A percentile compares a stretch with the other conserved stretches of the same genome.
phyloP scores from a whole-genome alignment of 2,888 invertebrate genomes.

The Prosopocoilus inquinatus region DNA sequence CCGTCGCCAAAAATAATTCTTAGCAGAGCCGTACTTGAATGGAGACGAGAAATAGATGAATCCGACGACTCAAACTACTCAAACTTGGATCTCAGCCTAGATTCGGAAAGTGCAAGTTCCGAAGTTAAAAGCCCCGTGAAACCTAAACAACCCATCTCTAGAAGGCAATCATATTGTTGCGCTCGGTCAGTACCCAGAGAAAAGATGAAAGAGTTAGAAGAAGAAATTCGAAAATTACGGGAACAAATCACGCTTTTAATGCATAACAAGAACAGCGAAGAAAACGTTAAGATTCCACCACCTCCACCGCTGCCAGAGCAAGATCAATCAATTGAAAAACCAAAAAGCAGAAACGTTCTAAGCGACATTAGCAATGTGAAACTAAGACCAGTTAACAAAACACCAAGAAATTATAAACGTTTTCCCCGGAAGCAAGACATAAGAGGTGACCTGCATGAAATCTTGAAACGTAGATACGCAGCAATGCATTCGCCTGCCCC shows the following conservation, averaged over 20 bases:
- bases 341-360: background rate
- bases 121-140: constrained; percentile 1
- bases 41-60: constrained; percentile 4
- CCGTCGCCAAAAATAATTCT: constrained; percentile 10
- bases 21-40: constrained; percentile 13
- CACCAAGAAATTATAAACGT: constrained; percentile 11
- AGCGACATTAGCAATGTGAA: constrained; percentile 19
- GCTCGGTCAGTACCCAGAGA: background rate
- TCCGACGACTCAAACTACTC: constrained; percentile 9
- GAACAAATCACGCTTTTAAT: constrained; percentile 12
- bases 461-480: constrained; percentile 35
- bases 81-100: constrained; percentile 11
- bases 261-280: background rate
- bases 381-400: constrained; percentile 13
- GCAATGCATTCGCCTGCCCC: constrained; percentile 36
- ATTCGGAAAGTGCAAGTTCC: constrained; percentile 4
- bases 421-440: constrained; percentile 29
- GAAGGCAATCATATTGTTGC: constrained; percentile 11
- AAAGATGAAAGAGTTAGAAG: constrained; percentile 10
- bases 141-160: background rate
- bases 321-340: constrained; percentile 4
- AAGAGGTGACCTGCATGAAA: constrained; percentile 31
- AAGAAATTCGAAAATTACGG: constrained; percentile 10
- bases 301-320: constrained; percentile 13
- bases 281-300: constrained; percentile 4